Base-by-base conservation (phyloP, 2,888 invertebrate genomes). In the Folsomia candida region DNA sequence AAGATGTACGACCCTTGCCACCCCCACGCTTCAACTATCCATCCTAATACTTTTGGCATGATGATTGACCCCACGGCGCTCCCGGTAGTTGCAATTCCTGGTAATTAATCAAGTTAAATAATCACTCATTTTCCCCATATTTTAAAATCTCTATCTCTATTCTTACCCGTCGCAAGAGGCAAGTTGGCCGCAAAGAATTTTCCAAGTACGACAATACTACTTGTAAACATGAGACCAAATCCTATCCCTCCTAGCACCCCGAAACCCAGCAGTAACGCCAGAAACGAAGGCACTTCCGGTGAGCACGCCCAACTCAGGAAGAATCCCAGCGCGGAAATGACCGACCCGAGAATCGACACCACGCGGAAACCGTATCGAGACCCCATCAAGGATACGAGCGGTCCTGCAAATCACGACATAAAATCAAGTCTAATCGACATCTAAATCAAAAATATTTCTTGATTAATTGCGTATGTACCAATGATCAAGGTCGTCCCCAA, bases 131-230 rank as follows among this genome's bases (percentile, higher is more conserved):
- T 98, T 98, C 81, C 97, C 97, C 1, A 97, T 91, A 0, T 96
- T 94, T 98, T 89, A 1, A 97, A n/a, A n/a, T n/a, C n/a, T n/a
- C n/a, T n/a, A n/a, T n/a, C n/a, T n/a, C n/a, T n/a, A n/a, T 4
- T 14, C 37, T 37, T 37, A 37, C 37, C 97, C 0, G 97, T 97
- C 0, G 98, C 97, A 68, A 98, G 83, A 0, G 96, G 97, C 67
- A 97, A 87, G 89, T 93, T 94, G 83, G 90, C 90, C 84, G 97
- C 96, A 83, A 98, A 98, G 86, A 98, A 98, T 84, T 94, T 96
- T 20, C 97, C 96, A 58, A 97, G 94, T 18, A 92, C 91, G 81
- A 98, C 90, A 47, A 98, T 94, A 1, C 96, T 91, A 0, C 97
- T 96, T 80, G 97, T 92, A 85, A 96, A 97, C 79, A 97, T 91